Evolutionary conservation across 2,113 vertebrate genomes (phyloP).

Genomic region (Murina feae): DNA sequence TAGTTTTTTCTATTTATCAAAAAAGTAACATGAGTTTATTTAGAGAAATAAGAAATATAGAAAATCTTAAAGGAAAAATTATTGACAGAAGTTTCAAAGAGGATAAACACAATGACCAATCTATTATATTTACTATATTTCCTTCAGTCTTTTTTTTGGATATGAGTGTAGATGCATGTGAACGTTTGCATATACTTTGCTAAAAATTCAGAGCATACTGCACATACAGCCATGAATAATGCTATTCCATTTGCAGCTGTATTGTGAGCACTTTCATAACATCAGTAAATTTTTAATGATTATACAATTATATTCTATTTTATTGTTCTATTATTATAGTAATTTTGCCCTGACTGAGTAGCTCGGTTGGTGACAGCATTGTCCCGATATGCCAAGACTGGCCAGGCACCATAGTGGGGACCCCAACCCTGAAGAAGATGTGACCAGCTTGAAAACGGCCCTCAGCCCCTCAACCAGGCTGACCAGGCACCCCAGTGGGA

Average conservation of each 20-base stretch:
- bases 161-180: background rate
- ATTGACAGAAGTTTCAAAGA: background rate
- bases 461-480: too few species aligned
- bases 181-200: background rate
- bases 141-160: background rate
- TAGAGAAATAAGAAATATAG: background rate
- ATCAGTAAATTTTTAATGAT: background rate
- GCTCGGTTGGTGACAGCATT: background rate
- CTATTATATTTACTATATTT: background rate
- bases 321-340: background rate
- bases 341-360: background rate
- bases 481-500: too few species aligned
- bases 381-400: accelerated
- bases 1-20: background rate
- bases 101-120: background rate
- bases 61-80: background rate
- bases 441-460: too few species aligned
- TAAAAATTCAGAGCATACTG: background rate
- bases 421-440: too few species aligned
- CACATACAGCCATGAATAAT: background rate
- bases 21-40: background rate
- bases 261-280: background rate
- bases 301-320: background rate
- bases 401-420: too few species aligned
- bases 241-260: background rate